A percentile compares a stretch with the other conserved stretches of the same genome.
Evolutionary conservation across 2,797 vertebrate genomes (phyloP).

Genomic region (Leptodactylus fallax): DNA sequence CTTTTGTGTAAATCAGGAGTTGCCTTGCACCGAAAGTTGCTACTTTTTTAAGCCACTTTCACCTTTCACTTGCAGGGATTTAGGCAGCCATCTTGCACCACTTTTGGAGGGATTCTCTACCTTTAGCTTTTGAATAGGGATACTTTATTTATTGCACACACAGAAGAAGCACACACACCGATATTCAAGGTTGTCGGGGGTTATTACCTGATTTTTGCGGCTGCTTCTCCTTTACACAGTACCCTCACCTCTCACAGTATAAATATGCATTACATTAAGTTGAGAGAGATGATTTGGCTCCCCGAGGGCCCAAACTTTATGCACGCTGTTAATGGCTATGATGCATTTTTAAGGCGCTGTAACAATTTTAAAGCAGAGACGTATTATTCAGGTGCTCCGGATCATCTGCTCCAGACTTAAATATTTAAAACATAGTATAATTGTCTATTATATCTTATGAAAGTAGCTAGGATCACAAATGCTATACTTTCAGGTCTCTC

Average conservation of each 20-base stretch:
- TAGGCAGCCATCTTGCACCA: too few species aligned
- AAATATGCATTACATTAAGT: constrained; percentile 9
- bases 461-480: background rate
- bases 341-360: constrained; percentile 32
- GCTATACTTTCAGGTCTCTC: background rate
- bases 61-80: too few species aligned
- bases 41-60: too few species aligned
- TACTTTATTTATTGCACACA: too few species aligned
- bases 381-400: background rate
- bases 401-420: constrained; percentile 2
- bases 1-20: too few species aligned
- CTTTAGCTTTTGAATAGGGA: too few species aligned
- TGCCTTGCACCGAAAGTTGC: too few species aligned
- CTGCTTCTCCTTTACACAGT: background rate
- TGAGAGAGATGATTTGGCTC: constrained; percentile 13
- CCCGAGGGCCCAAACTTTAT: constrained; percentile 21
- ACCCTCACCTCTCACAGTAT: background rate
- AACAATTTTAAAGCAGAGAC: constrained; percentile 20
- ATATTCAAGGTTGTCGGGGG: background rate
- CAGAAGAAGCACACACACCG: background rate
- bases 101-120: too few species aligned
- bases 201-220: background rate
- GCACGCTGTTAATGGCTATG: constrained; percentile 23
- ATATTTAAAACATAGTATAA: constrained; percentile 18
- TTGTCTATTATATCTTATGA: constrained; percentile 2